Evolutionary conservation across 2,888 invertebrate species (phyloP).

Genomic region (Micoletzkya japonica): DNA sequence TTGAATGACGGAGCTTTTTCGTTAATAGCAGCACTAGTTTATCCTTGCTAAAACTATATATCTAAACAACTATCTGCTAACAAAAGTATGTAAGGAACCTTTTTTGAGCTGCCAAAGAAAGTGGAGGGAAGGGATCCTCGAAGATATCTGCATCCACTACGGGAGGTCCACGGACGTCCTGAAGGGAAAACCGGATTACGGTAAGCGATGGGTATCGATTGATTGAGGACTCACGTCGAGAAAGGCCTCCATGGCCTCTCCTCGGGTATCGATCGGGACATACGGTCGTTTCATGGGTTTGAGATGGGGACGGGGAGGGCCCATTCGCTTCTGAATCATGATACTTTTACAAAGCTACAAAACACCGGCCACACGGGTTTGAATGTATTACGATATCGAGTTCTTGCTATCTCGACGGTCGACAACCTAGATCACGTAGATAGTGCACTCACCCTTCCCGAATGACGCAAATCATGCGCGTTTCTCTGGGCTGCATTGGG

Average conservation of each 20-base stretch:
- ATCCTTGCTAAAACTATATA: neutral
- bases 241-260: neutral
- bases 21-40: no score
- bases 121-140: conserved; percentile 14
- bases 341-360: no score
- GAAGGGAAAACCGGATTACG: no score
- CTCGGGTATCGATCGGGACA: neutral
- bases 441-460: conserved; percentile 16
- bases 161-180: conserved; percentile 21
- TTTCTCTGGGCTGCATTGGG: conserved; percentile 45
- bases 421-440: no score
- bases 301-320: conserved; percentile 48
- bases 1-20: no score
- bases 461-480: conserved; percentile 48
- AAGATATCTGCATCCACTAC: neutral
- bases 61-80: neutral
- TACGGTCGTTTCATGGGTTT: conserved; percentile 39
- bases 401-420: no score
- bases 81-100: neutral
- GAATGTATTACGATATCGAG: no score
- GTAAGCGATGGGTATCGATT: no score
- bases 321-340: conserved; percentile 37
- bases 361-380: no score
- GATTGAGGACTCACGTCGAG: conserved; percentile 20
- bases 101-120: neutral